These are phyloP conservation scores for Vulpes vulpes DNA, from an alignment of 2,113 vertebrate species.

Conservation along the genomic window DNA sequence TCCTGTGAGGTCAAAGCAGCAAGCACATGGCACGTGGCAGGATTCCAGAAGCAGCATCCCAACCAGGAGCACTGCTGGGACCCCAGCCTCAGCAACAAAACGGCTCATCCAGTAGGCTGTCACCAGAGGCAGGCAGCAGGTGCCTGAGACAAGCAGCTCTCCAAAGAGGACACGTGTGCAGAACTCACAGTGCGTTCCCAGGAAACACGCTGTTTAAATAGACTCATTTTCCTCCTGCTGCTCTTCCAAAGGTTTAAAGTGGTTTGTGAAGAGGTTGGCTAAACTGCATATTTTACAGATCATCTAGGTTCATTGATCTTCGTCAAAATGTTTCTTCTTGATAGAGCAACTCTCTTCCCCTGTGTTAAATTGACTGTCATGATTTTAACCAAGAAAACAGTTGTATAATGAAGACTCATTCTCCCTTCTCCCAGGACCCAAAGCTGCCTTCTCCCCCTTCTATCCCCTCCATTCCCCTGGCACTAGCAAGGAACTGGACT, in stretches of 20 bases:
- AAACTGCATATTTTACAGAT: not conserved
- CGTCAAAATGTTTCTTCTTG: not conserved
- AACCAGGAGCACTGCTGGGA: not conserved
- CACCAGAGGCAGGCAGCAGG: slow-evolving; percentile 55
- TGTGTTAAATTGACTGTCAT: not conserved
- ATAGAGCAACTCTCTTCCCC: not conserved
- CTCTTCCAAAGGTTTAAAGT: not conserved
- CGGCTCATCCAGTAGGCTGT: not conserved
- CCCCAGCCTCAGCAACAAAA: not conserved
- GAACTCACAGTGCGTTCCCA: not conserved
- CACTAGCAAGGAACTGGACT: not conserved
- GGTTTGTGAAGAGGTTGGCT: not conserved
- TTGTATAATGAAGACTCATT: not conserved
- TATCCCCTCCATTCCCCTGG: no score
- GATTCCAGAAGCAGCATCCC: not conserved
- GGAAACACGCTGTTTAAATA: slow-evolving; percentile 17
- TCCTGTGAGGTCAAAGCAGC: not conserved
- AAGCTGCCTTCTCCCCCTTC: not conserved
- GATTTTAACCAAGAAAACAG: not conserved
- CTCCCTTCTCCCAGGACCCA: not conserved
- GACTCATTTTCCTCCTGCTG: not conserved
- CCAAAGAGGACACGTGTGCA: not conserved
- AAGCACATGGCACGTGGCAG: fast-evolving
- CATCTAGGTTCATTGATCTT: not conserved
- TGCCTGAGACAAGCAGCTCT: not conserved